Evolutionary conservation across 2,797 vertebrate genomes (phyloP), one percentile per base, ranked within the genome.

Genomic region (Pangasius djambal): DNA sequence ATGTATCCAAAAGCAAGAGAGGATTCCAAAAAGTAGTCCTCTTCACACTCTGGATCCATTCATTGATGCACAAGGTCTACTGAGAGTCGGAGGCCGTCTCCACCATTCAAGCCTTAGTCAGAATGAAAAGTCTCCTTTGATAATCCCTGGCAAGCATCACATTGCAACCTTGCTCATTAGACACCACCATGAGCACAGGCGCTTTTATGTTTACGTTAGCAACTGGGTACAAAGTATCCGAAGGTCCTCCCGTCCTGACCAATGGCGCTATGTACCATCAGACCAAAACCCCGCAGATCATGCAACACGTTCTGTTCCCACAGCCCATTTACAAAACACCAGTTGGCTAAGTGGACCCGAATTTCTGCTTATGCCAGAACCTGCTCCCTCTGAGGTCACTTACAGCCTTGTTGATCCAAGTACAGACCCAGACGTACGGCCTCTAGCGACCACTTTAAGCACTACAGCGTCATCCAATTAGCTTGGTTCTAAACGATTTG

Each of bases 71-170:
- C 0, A 82, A 0, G 70, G 86, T 0, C 87, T 93, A 3, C 34
- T 93, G 8, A 92, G 69, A 90, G 87, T 93, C 0, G 75, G 91
- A 57, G 89, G 92, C 0, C 37, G 37, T 3, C 50, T 93, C 8
- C 70, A 44, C 3, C 1, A 91, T 22, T 59, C 90, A 48, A 91
- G 13, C 1, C 74, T 93, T 4, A 52, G 40, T 25, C 87, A 88
- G 16, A 40, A 16, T 63, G 90, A 92, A 65, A 92, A 86, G 22
- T 91, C 40, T 18, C 91, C 87, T 2, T 0, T 92, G 13, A 89
- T 90, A 7, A 81, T 92, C 6, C 91, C 92, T 67, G 88, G 89
- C 2, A 74, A 90, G 1, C 88, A 91, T 72, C 86, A 91, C 4
- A 10, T 92, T 40, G 89, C 91, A 50, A 3, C 83, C 7, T 12